These are phyloP conservation scores for Platichthys flesus DNA, from an alignment of 2,113 vertebrate species.

Conservation along the genomic window DNA sequence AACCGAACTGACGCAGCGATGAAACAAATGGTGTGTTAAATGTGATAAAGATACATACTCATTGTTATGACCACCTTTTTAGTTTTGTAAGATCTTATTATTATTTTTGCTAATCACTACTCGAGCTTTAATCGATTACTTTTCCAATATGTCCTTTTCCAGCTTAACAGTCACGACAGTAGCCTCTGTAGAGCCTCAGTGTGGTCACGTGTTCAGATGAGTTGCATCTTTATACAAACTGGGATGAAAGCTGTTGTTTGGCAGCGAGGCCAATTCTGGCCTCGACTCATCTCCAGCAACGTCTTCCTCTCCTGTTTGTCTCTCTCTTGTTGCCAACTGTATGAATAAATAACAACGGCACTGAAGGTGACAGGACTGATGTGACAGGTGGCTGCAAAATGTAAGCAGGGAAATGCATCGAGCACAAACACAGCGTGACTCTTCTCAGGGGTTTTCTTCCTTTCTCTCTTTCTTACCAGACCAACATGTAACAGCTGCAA, in stretches of 20 bases:
- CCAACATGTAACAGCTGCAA: too few relatives aligned
- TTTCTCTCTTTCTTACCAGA: too few relatives aligned
- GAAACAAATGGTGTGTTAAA: neutral
- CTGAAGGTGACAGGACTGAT: neutral
- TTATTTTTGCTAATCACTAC: neutral
- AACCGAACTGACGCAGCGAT: neutral
- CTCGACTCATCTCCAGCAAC: neutral
- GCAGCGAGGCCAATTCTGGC: neutral
- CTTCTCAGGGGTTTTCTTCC: neutral
- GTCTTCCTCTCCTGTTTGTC: neutral
- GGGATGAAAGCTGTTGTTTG: conserved; percentile 24
- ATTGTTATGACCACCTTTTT: neutral
- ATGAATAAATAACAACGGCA: conserved; percentile 5
- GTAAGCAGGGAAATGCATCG: neutral
- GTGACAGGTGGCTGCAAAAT: neutral
- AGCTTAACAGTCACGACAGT: neutral
- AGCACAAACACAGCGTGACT: neutral
- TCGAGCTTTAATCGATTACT: conserved; percentile 43
- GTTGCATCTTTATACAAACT: neutral
- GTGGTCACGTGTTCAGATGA: neutral
- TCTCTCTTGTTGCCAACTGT: neutral
- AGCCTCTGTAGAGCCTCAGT: neutral
- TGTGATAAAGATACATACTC: neutral
- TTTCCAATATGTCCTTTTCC: conserved; percentile 9
- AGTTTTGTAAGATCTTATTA: neutral